Base-by-base conservation (phyloP, 2,797 vertebrate species). In the Hozukius guyotensis region DNA sequence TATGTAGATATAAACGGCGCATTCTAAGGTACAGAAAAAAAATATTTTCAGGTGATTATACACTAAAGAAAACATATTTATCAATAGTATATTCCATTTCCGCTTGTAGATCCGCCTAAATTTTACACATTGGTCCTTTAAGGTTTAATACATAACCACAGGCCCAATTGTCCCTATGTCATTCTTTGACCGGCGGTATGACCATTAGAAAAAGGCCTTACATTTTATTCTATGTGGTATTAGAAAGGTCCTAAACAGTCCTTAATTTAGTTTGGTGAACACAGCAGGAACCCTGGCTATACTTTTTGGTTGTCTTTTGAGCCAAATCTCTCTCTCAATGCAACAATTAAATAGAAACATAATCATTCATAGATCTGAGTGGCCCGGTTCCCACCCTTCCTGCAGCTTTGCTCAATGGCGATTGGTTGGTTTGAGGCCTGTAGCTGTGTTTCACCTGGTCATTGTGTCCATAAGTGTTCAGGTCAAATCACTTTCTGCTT, bases 391-490 rank as follows among this genome's bases (percentile, higher is more conserved):
- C 9, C 9, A 57, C 12, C 1, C 24, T 63, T 74, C 53, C 66
- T 46, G 52, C 53, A 76, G 53, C 63, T 57, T 74, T 75, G 34
- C 55, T 56, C 5, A 8, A 31, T 59, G 29, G 29, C 46, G 29
- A 38, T 63, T 31, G 16, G 55, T 46, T 36, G 20, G 24, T 60
- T 66, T 68, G 12, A 24, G 56, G 73, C 29, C 12, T 24, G 18
- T 69, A 18, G 59, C 29, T 61, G 22, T 57, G n/a, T 73, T 67
- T 82, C 66, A 80, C 62, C 80, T 75, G 77, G 75, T 82, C 78
- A 52, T 27, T 74, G 68, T 53, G 77, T 86, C 80, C 78, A 31
- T 72, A 60, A 49, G 53, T 77, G 42, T 46, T 61, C 55, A n/a
- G 32, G 24, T 78, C 31, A 31, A 64, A 65, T 52, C 55, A 57